A percentile compares a stretch with the other conserved stretches of the same genome.
phyloP scores from a whole-genome alignment of 2,113 vertebrate species.

The Romanogobio albipinnatus region DNA sequence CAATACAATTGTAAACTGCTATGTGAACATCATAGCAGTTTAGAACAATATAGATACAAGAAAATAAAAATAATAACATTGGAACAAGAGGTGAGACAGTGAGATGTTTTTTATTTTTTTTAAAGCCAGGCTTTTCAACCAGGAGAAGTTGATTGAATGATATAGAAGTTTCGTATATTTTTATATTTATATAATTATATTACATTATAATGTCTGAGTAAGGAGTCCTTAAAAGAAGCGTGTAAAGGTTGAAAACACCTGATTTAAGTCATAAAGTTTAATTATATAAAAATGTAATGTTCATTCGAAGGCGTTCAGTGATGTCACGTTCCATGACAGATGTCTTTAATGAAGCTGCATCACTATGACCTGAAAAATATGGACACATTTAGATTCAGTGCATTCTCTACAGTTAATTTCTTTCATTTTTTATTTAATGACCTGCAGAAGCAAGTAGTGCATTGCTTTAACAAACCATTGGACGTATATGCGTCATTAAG shows the following conservation, averaged over 20 bases:
- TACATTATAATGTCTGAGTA: background rate
- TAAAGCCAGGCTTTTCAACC: background rate
- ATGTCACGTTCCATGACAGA: constrained; percentile 69
- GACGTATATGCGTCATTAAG: constrained; percentile 8
- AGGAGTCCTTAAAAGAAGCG: no score
- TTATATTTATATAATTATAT: no score
- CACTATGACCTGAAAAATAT: constrained; percentile 64
- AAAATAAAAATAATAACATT: background rate
- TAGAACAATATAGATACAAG: background rate
- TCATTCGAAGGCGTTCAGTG: constrained; percentile 61
- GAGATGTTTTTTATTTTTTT: background rate
- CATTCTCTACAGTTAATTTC: constrained; percentile 31
- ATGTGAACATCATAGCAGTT: background rate
- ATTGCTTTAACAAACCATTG: constrained; percentile 31
- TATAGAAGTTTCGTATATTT: background rate
- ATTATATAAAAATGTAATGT: background rate
- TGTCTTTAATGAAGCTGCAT: constrained; percentile 74
- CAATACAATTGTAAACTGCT: no score
- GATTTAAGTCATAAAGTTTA: constrained; percentile 1
- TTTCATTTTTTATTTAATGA: constrained; percentile 44
- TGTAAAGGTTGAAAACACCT: background rate
- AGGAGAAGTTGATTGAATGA: background rate
- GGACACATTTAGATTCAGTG: constrained; percentile 65
- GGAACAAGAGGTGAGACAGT: no score
- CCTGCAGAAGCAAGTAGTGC: constrained; percentile 10